A percentile compares a stretch with the other conserved stretches of the same genome.
These are phyloP conservation scores for Cantharis rufa DNA, from an alignment of 2,888 invertebrate genomes.

Conservation along the genomic window DNA sequence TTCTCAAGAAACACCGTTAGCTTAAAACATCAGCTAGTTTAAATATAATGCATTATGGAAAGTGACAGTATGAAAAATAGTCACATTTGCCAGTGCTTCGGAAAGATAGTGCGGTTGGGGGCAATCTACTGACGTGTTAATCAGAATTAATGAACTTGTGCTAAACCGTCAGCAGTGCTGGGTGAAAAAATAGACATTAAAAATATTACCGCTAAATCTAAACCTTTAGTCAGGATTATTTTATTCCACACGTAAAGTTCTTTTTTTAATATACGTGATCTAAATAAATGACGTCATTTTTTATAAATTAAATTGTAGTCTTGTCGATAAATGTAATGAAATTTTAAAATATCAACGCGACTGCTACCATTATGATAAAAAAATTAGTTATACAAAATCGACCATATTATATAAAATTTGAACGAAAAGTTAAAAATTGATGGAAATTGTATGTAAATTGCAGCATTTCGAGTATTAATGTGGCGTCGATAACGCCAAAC, in stretches of 20 bases:
- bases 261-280: neutral
- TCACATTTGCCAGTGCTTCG: slow-evolving; percentile 42
- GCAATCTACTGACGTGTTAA: slow-evolving; percentile 44
- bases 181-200: slow-evolving; percentile 4
- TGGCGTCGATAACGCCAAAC: slow-evolving; percentile 35
- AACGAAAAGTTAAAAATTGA: slow-evolving; percentile 35
- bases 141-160: slow-evolving; percentile 47
- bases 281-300: neutral
- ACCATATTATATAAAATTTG: neutral
- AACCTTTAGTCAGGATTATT: neutral
- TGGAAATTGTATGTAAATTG: slow-evolving; percentile 44
- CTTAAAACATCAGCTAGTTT: slow-evolving; percentile 36
- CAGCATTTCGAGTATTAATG: slow-evolving; percentile 33
- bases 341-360: neutral
- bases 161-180: slow-evolving; percentile 6
- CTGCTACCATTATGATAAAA: neutral
- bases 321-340: neutral
- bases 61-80: slow-evolving; percentile 52
- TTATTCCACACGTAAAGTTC: neutral
- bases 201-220: neutral
- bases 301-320: neutral
- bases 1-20: slow-evolving; percentile 34
- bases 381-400: neutral
- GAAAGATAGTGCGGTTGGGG: slow-evolving; percentile 36
- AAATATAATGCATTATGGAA: slow-evolving; percentile 45